A percentile compares a stretch with the other conserved stretches of the same genome.
These are phyloP conservation scores for Ailurus styani DNA, from an alignment of 2,113 vertebrate genomes.

Conservation along the genomic window DNA sequence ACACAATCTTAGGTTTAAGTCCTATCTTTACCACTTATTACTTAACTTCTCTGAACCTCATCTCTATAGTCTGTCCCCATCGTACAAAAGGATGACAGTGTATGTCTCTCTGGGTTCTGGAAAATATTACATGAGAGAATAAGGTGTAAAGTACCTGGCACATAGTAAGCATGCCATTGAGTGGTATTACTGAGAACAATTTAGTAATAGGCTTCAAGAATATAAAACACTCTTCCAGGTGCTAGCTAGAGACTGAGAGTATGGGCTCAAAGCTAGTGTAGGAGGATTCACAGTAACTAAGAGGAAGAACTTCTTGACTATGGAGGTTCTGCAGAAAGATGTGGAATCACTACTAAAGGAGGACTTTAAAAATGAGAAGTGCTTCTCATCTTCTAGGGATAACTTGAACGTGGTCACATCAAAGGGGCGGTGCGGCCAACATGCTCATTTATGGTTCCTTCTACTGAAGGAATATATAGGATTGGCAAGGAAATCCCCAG, in stretches of 20 bases:
- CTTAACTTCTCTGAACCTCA: not conserved
- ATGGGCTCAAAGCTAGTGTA: not conserved
- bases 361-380: slow-evolving; percentile 23
- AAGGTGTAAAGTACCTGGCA: not conserved
- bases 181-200: slow-evolving; percentile 15
- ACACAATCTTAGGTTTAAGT: not conserved
- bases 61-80: not conserved
- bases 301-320: not conserved
- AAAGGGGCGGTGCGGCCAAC: not conserved
- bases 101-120: not conserved
- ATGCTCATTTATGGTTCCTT: not conserved
- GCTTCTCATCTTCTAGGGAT: not conserved
- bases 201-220: slow-evolving; percentile 1
- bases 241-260: not conserved
- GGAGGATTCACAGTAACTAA: not conserved
- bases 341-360: not conserved
- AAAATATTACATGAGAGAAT: not conserved
- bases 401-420: not conserved
- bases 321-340: not conserved
- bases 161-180: not conserved
- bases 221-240: not conserved
- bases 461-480: not conserved
- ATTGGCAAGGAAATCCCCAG: not conserved
- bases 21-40: not conserved
- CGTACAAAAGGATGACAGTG: not conserved